A percentile compares a stretch with the other conserved stretches of the same genome.
Conservation (phyloP, 2,113 vertebrate species). For the Sapajus apella region DNA sequence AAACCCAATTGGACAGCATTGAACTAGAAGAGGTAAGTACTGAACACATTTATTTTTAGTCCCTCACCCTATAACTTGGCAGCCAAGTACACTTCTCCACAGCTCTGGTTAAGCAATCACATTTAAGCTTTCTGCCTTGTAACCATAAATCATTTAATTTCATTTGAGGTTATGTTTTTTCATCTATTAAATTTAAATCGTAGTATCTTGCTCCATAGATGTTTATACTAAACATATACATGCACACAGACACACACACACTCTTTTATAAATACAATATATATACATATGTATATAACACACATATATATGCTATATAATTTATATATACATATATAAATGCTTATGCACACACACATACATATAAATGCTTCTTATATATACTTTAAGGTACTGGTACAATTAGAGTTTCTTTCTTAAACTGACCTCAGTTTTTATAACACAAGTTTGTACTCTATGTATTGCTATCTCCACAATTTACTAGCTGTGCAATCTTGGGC, state of each 20-base stretch:
- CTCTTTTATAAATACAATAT: too few relatives aligned
- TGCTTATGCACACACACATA: too few relatives aligned
- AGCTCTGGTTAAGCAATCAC: background rate
- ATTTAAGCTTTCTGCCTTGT: background rate
- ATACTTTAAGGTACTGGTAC: background rate
- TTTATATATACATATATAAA: too few relatives aligned
- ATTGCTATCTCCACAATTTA: background rate
- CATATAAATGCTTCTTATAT: background rate
- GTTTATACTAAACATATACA: background rate
- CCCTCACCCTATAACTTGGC: background rate
- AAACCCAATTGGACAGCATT: background rate
- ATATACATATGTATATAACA: too few relatives aligned
- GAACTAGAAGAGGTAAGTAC: background rate
- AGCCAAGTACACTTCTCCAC: background rate
- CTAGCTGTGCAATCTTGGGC: background rate
- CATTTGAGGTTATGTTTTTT: background rate
- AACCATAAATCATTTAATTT: background rate
- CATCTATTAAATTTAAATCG: background rate
- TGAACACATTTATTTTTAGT: background rate
- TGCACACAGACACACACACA: too few relatives aligned
- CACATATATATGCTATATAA: too few relatives aligned
- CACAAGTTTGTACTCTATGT: background rate
- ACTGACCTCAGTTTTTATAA: background rate
- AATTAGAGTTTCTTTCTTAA: background rate
- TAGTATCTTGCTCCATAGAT: background rate